Percentiles rank a stretch among this genome's conserved stretches.
Conservation (phyloP, 2,797 vertebrate species). For the Molossus alvarezi region DNA sequence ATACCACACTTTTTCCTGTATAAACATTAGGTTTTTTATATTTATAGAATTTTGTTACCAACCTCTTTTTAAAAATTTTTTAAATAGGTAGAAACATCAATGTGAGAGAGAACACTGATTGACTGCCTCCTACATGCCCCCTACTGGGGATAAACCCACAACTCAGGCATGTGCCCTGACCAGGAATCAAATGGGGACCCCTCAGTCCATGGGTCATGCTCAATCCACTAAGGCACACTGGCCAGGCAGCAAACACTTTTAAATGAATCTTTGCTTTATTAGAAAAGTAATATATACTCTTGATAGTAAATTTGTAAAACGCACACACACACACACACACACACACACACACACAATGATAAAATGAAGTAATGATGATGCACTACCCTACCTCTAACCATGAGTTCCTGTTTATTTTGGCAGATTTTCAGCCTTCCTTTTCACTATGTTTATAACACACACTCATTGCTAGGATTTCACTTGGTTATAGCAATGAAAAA, state of each 20-base stretch:
- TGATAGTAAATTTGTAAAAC: not conserved
- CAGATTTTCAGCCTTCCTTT: not conserved
- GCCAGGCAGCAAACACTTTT: not conserved
- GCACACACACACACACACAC: no score
- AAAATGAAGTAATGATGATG: not conserved
- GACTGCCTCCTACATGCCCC: no score
- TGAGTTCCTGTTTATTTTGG: not conserved
- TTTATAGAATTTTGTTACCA: no score
- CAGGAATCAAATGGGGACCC: no score
- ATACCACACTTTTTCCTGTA: not conserved
- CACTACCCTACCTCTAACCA: not conserved
- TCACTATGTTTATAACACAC: not conserved
- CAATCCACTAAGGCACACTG: no score
- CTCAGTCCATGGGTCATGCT: no score
- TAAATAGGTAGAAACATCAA: not conserved
- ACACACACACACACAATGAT: not conserved
- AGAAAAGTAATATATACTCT: not conserved
- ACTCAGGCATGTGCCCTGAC: no score
- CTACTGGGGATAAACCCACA: no score
- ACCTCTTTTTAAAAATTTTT: no score
- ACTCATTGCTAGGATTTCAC: not conserved
- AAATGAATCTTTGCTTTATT: not conserved
- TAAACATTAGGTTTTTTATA: not conserved
- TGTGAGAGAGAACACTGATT: no score
- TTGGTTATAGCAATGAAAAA: no score